Base-by-base conservation (phyloP, 2,888 invertebrate genomes). In the Nomada fabriciana region DNA sequence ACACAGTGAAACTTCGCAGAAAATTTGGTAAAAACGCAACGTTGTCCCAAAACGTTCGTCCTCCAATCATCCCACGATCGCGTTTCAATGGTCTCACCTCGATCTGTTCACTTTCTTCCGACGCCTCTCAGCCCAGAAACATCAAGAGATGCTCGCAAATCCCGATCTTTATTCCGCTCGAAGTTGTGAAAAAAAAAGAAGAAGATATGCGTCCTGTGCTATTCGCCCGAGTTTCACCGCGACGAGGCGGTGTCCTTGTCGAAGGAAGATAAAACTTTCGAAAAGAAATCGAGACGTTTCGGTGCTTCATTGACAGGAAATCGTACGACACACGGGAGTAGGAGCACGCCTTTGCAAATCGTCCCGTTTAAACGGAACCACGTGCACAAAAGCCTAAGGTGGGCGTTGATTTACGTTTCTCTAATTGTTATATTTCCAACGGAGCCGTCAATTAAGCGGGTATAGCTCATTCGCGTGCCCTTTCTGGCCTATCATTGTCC, bases 351-450 rank as follows among this genome's bases (percentile, higher is more conserved):
- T 68, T 61, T 64, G 73, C 76, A 61, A 76, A 69, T 76, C 72
- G 57, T 57, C 81, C 15, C 55, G 20, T 67, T 69, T 65, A 76
- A 69, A 64, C 43, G 70, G 52, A 69, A 76, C 72, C 61, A 76
- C 64, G 57, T 47, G 60, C 60, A 23, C 64, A 53, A 13, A 11
- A 13, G 10, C 2, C 0, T 13, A n/a, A 0, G 55, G 68, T 63
- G 79, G 70, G 69, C 77, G 61, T 85, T 86, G 86, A 86, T 87
- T 86, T 87, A 86, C 77, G 80, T 59, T 59, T 55, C 63, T 42
- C 61, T 76, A 70, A 86, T 84, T 74, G 80, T 84, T 84, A 82
- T 60, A 85, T 50, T 82, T 80, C 29, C 52, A 71, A 59, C 25
- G 57, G 55, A 84, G 74, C 81, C 76, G 76, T 84, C 82, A 86